Evolutionary conservation across 53 echinoderm and acorn worm species (phyloP).

Genomic region (Temnopleurus reevesii): DNA sequence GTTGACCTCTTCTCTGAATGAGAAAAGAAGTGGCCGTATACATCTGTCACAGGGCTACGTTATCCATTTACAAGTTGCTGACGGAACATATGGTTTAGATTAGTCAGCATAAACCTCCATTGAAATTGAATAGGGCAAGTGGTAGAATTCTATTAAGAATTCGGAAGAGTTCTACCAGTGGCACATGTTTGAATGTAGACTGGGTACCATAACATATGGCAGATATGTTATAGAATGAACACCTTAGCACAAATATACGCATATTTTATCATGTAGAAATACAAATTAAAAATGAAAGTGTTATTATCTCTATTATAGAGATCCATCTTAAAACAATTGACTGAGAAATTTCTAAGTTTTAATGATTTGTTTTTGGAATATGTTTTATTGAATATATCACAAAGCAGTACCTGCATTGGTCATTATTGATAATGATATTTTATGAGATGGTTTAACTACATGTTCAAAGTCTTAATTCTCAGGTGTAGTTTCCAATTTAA

Average conservation of each 20-base stretch:
- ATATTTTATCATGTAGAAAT: too few species aligned
- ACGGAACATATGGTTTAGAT: constrained; percentile 56
- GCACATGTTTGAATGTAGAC: constrained; percentile 7
- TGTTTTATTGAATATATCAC: too few species aligned
- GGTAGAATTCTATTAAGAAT: not conserved
- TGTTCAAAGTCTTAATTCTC: too few species aligned
- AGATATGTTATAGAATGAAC: not conserved
- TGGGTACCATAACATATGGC: not conserved
- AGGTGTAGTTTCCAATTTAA: too few species aligned
- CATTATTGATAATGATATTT: too few species aligned
- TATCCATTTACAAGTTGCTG: constrained; percentile 45
- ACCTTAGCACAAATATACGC: not conserved
- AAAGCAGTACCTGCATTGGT: too few species aligned
- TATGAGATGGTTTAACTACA: too few species aligned
- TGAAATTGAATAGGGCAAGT: constrained; percentile 40
- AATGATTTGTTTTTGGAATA: too few species aligned
- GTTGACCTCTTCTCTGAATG: not conserved
- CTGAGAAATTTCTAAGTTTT: not conserved
- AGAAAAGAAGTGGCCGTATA: not conserved
- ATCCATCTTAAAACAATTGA: not conserved
- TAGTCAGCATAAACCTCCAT: constrained; percentile 39
- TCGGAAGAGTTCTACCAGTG: not conserved
- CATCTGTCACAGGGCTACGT: not conserved
- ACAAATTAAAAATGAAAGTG: too few species aligned
- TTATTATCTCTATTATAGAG: too few species aligned